phyloP scores from a whole-genome alignment of 2,888 invertebrate species.

The Hydrotaea diabolus region DNA sequence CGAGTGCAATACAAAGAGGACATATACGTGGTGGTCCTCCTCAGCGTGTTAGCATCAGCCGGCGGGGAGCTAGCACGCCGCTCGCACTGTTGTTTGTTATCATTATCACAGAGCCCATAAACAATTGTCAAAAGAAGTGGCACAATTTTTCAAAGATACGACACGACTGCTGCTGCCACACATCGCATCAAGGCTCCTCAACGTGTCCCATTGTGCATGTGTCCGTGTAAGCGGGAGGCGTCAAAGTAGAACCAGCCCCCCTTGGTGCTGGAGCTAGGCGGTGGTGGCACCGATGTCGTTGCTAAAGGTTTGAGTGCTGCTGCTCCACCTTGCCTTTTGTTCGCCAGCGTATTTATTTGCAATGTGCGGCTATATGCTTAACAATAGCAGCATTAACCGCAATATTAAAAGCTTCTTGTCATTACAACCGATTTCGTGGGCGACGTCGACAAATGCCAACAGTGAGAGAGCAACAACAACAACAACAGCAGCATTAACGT shows the following conservation, averaged over 20 bases:
- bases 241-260: not conserved
- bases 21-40: too few relatives aligned
- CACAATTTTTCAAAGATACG: not conserved
- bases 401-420: conserved; percentile 55
- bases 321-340: not conserved
- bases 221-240: not conserved
- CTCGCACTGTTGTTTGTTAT: not conserved
- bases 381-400: conserved; percentile 67
- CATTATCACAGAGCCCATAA: not conserved
- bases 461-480: not conserved
- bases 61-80: too few relatives aligned
- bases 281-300: not conserved
- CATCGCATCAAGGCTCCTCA: not conserved
- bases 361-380: conserved; percentile 65
- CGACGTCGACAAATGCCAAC: not conserved
- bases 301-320: not conserved
- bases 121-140: not conserved
- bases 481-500: not conserved
- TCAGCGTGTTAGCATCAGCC: too few relatives aligned
- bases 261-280: not conserved
- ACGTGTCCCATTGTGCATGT: not conserved
- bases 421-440: not conserved
- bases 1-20: too few relatives aligned
- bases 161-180: not conserved
- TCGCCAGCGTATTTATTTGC: conserved; percentile 45